These are phyloP conservation scores for Orthonychiurus folsomi DNA, from an alignment of 2,888 invertebrate genomes.

Conservation along the genomic window DNA sequence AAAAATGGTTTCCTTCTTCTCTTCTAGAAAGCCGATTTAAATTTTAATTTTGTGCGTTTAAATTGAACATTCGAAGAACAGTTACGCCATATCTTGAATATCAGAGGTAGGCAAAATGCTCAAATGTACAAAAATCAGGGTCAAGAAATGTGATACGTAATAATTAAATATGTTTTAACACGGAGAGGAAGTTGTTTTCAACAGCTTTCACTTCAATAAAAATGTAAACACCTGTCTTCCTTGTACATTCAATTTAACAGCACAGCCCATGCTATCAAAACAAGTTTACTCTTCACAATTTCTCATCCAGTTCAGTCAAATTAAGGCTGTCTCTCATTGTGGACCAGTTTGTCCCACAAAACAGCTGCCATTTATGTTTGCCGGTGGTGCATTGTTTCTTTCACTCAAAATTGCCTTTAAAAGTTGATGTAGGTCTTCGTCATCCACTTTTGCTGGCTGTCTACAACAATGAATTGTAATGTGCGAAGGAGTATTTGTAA, in stretches of 20 bases:
- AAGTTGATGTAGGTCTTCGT: slow-evolving; percentile 1
- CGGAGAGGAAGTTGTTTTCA: background rate
- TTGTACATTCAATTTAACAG: background rate
- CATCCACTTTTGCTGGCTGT: background rate
- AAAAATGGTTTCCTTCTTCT: too few relatives aligned
- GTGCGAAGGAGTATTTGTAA: background rate
- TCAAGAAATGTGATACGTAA: too few relatives aligned
- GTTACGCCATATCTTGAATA: background rate
- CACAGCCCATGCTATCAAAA: background rate
- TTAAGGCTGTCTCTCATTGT: background rate
- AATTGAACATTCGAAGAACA: too few relatives aligned
- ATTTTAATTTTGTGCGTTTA: too few relatives aligned
- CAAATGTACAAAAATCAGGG: too few relatives aligned
- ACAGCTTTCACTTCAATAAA: background rate
- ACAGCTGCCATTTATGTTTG: background rate
- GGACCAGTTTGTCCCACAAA: background rate
- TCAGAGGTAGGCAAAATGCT: too few relatives aligned
- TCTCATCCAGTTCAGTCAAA: background rate
- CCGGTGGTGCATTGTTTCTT: background rate
- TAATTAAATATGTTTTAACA: too few relatives aligned
- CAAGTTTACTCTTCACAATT: background rate
- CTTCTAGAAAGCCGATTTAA: too few relatives aligned
- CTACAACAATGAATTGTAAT: background rate
- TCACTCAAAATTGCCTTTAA: background rate
- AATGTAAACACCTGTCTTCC: background rate